Base-by-base conservation (phyloP, 2,113 vertebrate species). In the Colaptes auratus region DNA sequence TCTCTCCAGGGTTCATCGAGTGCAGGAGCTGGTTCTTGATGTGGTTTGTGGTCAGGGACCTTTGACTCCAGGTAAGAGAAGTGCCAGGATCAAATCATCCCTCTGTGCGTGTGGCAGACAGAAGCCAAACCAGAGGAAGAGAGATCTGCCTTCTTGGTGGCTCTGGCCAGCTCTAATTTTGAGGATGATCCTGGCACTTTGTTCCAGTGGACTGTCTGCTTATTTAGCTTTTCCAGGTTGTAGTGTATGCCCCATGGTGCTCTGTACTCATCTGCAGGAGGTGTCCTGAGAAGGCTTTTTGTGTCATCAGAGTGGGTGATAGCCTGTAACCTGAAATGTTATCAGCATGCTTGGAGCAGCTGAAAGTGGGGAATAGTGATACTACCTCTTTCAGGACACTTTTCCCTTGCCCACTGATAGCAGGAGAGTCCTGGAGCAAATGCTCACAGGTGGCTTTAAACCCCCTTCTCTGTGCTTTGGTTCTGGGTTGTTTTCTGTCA, bases 401-500 rank as follows among this genome's bases (percentile, higher is more conserved):
- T 46, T 52, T 64, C 33, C 14, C 11, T 87, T 76, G 89, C 33
- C 53, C 1, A 3, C 28, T 46, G 59, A 17, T 17, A 71, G 53
- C 35, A 36, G 55, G n/a, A 61, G 56, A 10, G 20, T 20, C 90
- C 58, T 65, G 75, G 71, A 73, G 83, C 76, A 58, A 25, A 67
- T 36, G 5, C n/a, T 9, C 28, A 25, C 12, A 5, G 80, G 44
- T 53, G 42, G 25, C 74, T 85, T 52, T n/a, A 11, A 67, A 83
- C 66, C 74, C 77, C 7, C 42, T 31, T 83, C 70, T 23, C 53
- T 58, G 48, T 0, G 0, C 81, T 59, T 30, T 69, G 52, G 61
- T 86, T 44, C 48, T 18, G 48, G 58, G 31, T 88, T 94, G 58
- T 81, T 82, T 91, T 76, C 56, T 73, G 67, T 90, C 83, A 36